phyloP scores from a whole-genome alignment of 2,888 invertebrate species.

The Papilio elwesi region DNA sequence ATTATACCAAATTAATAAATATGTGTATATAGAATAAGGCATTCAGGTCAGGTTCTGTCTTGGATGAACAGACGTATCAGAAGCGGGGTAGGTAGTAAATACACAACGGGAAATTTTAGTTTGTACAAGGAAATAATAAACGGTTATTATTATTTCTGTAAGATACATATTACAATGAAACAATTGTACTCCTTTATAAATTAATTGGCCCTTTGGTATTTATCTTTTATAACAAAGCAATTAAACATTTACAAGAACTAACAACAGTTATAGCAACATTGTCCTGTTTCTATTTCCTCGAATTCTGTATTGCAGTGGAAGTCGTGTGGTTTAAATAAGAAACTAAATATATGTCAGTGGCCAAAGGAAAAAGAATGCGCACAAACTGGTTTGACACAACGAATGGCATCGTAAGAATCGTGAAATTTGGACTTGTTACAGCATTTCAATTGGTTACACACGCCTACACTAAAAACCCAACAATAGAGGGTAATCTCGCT shows the following conservation, averaged over 20 bases:
- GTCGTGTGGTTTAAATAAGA: not conserved
- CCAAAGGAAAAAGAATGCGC: constrained; percentile 53
- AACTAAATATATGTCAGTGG: constrained; percentile 56
- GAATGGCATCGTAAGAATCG: constrained; percentile 47
- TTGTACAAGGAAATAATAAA: constrained; percentile 25
- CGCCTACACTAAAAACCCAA: constrained; percentile 37
- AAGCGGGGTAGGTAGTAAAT: no score
- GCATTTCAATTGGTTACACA: constrained; percentile 1
- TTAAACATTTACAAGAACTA: constrained; percentile 1
- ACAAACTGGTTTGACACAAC: constrained; percentile 57
- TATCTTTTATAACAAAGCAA: not conserved
- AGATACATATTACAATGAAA: not conserved
- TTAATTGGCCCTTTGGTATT: constrained; percentile 6
- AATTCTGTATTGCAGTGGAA: constrained; percentile 9
- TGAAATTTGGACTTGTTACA: constrained; percentile 20
- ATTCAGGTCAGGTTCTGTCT: no score
- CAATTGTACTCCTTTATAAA: not conserved
- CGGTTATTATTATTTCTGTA: not conserved
- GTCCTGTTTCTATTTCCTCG: constrained; percentile 37
- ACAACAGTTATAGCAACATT: constrained; percentile 12
- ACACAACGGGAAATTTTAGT: not conserved
- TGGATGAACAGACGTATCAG: no score
- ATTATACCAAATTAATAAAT: no score
- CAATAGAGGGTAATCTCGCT: not conserved
- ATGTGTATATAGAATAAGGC: no score